These are phyloP conservation scores for Desmodus rotundus DNA, from an alignment of 2,113 vertebrate species.

Conservation along the genomic window DNA sequence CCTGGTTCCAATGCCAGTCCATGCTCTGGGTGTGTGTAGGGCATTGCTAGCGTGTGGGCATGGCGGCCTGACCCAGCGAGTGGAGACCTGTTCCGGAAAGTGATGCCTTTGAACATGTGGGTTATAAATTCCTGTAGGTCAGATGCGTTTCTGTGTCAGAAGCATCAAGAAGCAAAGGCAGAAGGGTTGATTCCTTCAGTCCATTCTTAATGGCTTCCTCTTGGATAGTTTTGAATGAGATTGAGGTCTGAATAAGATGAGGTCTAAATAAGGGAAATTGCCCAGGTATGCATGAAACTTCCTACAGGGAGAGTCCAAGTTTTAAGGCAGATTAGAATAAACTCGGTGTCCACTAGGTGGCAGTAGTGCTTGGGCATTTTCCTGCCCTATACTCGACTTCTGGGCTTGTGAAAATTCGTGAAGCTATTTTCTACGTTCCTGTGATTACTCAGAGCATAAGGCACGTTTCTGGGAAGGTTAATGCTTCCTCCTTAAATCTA, in stretches of 20 bases:
- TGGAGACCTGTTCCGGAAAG: background rate
- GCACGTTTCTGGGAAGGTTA: background rate
- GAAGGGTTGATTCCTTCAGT: background rate
- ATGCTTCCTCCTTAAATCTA: background rate
- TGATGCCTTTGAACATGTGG: background rate
- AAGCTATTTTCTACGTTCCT: background rate
- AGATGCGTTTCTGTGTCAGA: background rate
- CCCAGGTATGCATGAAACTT: background rate
- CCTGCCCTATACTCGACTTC: background rate
- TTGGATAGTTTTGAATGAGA: background rate
- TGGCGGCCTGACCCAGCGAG: background rate
- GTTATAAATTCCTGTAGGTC: background rate
- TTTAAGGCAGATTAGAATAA: background rate
- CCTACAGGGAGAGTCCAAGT: background rate
- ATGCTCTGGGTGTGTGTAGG: rapidly evolving
- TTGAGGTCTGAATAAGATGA: background rate
- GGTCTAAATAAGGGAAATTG: background rate
- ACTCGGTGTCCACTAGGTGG: background rate
- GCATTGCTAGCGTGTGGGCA: background rate
- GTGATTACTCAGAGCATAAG: background rate
- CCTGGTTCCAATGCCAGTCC: background rate
- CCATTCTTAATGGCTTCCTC: background rate
- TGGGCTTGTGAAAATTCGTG: background rate
- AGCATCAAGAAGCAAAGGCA: background rate
- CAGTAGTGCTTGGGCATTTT: background rate